Percentiles rank a stretch among this genome's conserved stretches.
phyloP scores from a whole-genome alignment of 1,140 invertebrate genomes.

The Saccostrea glomerata region DNA sequence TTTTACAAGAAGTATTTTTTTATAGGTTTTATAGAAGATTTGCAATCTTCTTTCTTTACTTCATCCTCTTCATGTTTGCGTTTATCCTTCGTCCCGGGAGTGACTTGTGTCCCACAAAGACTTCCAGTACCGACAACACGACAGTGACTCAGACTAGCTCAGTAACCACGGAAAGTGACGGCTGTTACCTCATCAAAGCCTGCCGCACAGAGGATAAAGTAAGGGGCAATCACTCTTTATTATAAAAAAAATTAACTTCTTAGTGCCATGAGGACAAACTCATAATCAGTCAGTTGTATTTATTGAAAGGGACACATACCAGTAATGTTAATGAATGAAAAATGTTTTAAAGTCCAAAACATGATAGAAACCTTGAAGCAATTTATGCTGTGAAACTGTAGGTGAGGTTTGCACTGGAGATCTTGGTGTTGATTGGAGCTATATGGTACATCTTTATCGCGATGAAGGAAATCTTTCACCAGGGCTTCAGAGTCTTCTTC shows the following conservation, averaged over 20 bases:
- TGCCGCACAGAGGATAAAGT: slow-evolving; percentile 70
- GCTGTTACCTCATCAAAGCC: slow-evolving; percentile 76
- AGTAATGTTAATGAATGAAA: too few relatives aligned
- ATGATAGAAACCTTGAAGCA: too few relatives aligned
- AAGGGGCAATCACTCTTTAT: slow-evolving; percentile 23
- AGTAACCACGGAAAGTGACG: slow-evolving; percentile 67
- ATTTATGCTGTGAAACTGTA: slow-evolving; percentile 57
- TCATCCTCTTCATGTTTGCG: slow-evolving; percentile 90
- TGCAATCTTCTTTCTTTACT: slow-evolving; percentile 93
- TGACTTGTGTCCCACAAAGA: slow-evolving; percentile 78
- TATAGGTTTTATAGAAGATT: slow-evolving; percentile 94
- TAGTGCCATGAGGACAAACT: too few relatives aligned
- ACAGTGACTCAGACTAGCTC: slow-evolving; percentile 59
- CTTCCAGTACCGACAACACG: slow-evolving; percentile 41
- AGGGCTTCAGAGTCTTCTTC: slow-evolving; percentile 76
- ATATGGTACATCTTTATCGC: slow-evolving; percentile 75
- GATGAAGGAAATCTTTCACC: slow-evolving; percentile 77
- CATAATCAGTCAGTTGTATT: too few relatives aligned
- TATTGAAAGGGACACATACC: too few relatives aligned
- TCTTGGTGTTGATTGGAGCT: slow-evolving; percentile 72
- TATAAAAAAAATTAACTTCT: too few relatives aligned
- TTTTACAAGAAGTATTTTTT: slow-evolving; percentile 3
- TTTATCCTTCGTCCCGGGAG: slow-evolving; percentile 91
- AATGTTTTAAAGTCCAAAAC: too few relatives aligned
- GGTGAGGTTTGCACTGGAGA: slow-evolving; percentile 74